Percentiles rank a stretch among this genome's conserved stretches.
Evolutionary conservation across 2,797 vertebrate species (phyloP).

Genomic region (Hoplostethus mediterraneus): DNA sequence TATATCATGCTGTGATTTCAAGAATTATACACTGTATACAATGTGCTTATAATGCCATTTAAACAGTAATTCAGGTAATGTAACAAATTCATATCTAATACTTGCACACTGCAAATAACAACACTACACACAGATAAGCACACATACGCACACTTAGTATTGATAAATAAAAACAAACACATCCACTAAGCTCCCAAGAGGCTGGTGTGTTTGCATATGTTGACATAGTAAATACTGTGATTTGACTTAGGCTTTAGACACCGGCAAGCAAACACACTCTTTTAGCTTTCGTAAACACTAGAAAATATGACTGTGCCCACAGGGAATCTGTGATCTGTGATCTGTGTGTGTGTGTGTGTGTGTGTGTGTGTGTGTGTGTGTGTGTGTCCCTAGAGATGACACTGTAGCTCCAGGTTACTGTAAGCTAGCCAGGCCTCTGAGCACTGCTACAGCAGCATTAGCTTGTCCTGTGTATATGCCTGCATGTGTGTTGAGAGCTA

Average conservation of each 20-base stretch:
- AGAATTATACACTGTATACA: too few relatives aligned
- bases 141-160: background rate
- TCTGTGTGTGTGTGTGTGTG: conserved; percentile 53
- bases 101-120: background rate
- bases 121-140: background rate
- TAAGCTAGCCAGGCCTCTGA: conserved; percentile 52
- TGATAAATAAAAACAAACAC: conserved; percentile 48
- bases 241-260: conserved; percentile 38
- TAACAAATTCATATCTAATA: too few relatives aligned
- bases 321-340: too few relatives aligned
- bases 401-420: conserved; percentile 65
- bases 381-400: conserved; percentile 66
- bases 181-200: conserved; percentile 36
- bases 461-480: conserved; percentile 33
- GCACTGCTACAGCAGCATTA: conserved; percentile 30
- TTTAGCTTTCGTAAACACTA: conserved; percentile 75
- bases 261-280: conserved; percentile 46
- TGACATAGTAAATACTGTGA: conserved; percentile 50
- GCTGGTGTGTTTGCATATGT: conserved; percentile 55
- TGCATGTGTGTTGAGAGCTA: conserved; percentile 52
- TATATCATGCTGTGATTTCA: too few relatives aligned
- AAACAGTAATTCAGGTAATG: too few relatives aligned
- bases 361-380: conserved; percentile 49
- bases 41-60: too few relatives aligned
- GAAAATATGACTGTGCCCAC: conserved; percentile 57